Evolutionary conservation across 53 echinoderm and acorn worm species (phyloP).

Genomic region (Mesocentrotus franciscanus): DNA sequence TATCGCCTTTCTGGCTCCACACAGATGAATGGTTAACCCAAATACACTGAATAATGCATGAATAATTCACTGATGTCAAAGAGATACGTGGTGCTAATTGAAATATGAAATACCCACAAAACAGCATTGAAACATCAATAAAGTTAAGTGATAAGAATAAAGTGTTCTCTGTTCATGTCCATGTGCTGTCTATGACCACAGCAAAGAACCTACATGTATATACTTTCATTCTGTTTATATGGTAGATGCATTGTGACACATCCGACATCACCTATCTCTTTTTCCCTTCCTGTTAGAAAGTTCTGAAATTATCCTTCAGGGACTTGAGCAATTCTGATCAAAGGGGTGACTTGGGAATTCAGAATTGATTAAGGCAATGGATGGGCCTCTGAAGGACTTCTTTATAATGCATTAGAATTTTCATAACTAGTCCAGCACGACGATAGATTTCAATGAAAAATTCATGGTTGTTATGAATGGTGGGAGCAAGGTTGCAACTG

Average conservation of each 20-base stretch:
- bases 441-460: constrained; percentile 25
- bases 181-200: not conserved
- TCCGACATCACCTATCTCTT: not conserved
- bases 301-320: not conserved
- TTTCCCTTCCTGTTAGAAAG: not conserved
- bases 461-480: constrained; percentile 2
- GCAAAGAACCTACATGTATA: not conserved
- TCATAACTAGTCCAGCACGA: not conserved
- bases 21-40: too few species aligned
- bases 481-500: not conserved
- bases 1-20: too few species aligned
- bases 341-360: not conserved
- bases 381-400: not conserved
- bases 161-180: too few species aligned
- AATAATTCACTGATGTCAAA: too few species aligned
- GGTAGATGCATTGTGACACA: not conserved
- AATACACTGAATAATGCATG: too few species aligned
- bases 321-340: not conserved
- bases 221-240: not conserved
- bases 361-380: not conserved
- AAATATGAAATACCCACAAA: too few species aligned
- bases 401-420: not conserved
- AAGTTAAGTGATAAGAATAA: too few species aligned
- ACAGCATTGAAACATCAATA: too few species aligned
- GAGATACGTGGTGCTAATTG: too few species aligned